Evolutionary conservation across 1,140 invertebrate genomes (phyloP), one percentile per base, ranked within the genome.

Genomic region (Drosophila ironensis): DNA sequence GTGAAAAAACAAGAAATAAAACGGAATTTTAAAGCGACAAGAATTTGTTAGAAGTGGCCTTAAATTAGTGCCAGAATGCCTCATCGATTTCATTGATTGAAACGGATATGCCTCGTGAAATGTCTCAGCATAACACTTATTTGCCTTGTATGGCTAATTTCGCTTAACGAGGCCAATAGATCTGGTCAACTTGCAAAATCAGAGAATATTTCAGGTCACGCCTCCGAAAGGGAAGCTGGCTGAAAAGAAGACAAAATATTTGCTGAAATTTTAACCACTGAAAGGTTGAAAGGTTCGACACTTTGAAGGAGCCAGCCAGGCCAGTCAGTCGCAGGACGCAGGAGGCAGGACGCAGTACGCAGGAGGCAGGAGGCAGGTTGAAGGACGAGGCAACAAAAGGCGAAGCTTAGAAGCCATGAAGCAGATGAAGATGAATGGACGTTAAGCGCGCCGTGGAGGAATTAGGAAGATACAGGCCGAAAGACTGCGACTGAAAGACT

Each of bases 391-490:
- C 8, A 45, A 54, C 47, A 53, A 50, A 38, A 44, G 41, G 17
- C 28, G 46, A 53, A 68, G 77, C 72, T 75, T 75, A 67, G 59
- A 75, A 81, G 76, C 70, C 66, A 72, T 53, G 64, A 48, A 24
- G 52, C 28, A 74, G 70, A 80, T 80, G 75, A 82, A 80, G 80
- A 84, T 86, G 78, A 84, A 72, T 72, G 70, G 70, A 63, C 59
- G 59, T 57, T 66, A 72, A 66, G 76, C 69, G 70, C 74, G 57
- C 64, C 81, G 56, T 57, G 61, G 66, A 86, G 64, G 74, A 86
- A 84, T 84, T 84, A 78, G 72, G 61, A 77, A 64, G 33, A 56
- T 63, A 60, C 56, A 56, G 50, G 30, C 11, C 30, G 14, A 33
- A 14, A 14, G 11, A 12, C 30, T 9, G 7, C 4, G 30, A n/a